Evolutionary conservation across 1,140 invertebrate genomes (phyloP), one percentile per base, ranked within the genome.

Genomic region (Heliothis subflexa): DNA sequence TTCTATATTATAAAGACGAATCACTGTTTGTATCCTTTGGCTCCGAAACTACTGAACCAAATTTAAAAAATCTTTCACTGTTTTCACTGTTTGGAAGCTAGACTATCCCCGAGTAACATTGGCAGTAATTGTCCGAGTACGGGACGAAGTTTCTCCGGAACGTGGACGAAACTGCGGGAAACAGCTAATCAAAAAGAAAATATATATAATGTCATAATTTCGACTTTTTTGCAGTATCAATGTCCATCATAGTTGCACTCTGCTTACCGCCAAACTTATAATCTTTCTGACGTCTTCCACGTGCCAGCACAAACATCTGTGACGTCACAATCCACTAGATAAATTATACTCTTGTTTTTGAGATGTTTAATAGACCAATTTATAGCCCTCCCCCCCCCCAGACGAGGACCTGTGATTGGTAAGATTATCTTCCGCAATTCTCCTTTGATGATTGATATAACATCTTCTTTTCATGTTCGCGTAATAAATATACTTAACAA

Each of bases 291-390:
- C 47, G 50, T 14, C 50, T 28, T 2, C 25, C 66, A 70, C 18
- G 47, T 70, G 66, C 47, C 66, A 28, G 47, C 16, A 50, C 5
- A 70, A 70, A 49, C 66, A 70, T 28, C 18, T 70, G 11, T 70
- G 66, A 70, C 66, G 62, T 50, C 66, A 50, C 47, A 5, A 16
- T 3, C 16, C 45, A 25, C 47, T 50, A 70, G 47, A 70, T 70
- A 50, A 70, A 52, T 70, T 70, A 70, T 70, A 21, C 21, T 13
- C 66, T 25, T 70, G 66, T 70, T 70, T 50, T 70, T 70, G 21
- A 68, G 2, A 25, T 52, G 47, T 70, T 50, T 18, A 14, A 25
- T 50, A 50, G 66, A 25, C 13, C 21, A 49, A 16, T 33, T 66
- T 12, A 66, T 66, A 62, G n/a, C 2, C 7, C n/a, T 21, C 40